These are phyloP conservation scores for Motacilla alba DNA, from an alignment of 2,113 vertebrate species.

Conservation along the genomic window DNA sequence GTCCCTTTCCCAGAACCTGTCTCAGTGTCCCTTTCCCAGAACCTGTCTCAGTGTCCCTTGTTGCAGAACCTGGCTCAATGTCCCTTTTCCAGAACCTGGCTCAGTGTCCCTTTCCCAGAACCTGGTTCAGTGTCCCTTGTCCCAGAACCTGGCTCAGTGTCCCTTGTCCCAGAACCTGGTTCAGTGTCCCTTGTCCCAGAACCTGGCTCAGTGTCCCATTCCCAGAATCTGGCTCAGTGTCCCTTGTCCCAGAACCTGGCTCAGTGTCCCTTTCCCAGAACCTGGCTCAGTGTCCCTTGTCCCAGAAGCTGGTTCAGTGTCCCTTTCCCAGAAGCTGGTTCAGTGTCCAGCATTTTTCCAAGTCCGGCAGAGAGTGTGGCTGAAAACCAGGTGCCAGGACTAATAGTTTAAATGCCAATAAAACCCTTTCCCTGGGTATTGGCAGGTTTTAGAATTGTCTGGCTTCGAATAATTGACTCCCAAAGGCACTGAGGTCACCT, in stretches of 20 bases:
- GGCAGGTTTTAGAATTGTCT: neutral
- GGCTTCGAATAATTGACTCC: neutral
- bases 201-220: neutral
- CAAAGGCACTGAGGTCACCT: neutral
- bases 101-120: neutral
- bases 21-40: neutral
- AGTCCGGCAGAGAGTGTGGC: fast-evolving
- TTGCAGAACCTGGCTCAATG: neutral
- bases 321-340: neutral
- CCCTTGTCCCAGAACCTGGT: neutral
- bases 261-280: neutral
- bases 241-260: neutral
- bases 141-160: neutral
- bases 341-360: neutral
- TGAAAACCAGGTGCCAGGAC: neutral
- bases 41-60: neutral
- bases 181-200: neutral
- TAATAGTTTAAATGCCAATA: neutral
- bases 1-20: neutral
- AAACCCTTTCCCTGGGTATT: neutral
- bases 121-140: neutral
- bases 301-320: neutral
- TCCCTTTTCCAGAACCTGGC: neutral
- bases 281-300: neutral
- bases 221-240: neutral